A percentile compares a stretch with the other conserved stretches of the same genome.
Conservation (phyloP, 2,888 invertebrate species). For the Patella caerulea region DNA sequence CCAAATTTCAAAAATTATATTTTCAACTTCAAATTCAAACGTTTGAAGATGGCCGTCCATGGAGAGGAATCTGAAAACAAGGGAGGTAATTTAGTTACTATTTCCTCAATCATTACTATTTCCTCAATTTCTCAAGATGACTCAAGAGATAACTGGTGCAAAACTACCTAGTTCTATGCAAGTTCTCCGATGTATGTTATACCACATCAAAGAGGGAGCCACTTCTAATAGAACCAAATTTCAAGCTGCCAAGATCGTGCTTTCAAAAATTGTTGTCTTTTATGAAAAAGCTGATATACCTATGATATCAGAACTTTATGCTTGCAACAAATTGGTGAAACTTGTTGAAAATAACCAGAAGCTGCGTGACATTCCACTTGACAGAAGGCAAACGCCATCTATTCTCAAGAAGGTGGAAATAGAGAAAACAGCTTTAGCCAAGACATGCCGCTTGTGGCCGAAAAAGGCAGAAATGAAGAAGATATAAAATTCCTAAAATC, state of each 20-base stretch:
- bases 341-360: not conserved
- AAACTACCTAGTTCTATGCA: not conserved
- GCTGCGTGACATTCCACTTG: not conserved
- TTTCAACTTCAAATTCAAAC: no score
- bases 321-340: not conserved
- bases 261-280: not conserved
- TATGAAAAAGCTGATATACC: not conserved
- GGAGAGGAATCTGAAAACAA: no score
- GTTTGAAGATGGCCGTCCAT: no score
- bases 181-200: not conserved
- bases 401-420: not conserved
- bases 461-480: not conserved
- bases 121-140: not conserved
- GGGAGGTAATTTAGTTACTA: no score
- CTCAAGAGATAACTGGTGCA: not conserved
- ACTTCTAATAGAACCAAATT: not conserved
- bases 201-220: no score
- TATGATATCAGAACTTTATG: not conserved
- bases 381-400: not conserved
- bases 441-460: not conserved
- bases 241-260: not conserved
- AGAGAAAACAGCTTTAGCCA: not conserved
- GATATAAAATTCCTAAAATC: not conserved
- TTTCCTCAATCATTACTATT: no score
- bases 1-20: no score